Base-by-base conservation (phyloP, 2,113 vertebrate genomes). In the Larimichthys polyactis region DNA sequence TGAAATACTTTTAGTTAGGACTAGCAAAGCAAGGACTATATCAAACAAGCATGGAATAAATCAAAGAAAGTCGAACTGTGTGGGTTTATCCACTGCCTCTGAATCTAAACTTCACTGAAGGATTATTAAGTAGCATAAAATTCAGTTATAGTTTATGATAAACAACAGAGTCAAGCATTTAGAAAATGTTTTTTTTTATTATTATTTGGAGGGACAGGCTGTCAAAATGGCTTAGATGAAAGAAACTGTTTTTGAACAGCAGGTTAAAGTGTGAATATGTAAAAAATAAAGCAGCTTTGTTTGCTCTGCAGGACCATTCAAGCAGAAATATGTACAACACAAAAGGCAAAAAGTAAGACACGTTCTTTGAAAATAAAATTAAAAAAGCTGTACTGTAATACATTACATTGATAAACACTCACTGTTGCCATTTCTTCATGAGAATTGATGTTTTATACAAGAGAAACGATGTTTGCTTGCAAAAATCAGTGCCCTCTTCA, bases 141-240 rank as follows among this genome's bases (percentile, higher is more conserved):
- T 19, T 19, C 12, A 27, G 44, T 27, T 36, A 44, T 59, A 73
- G 15, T 9, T 75, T 29, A 71, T 36, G 11, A 88, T 63, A 87
- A 88, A 69, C 32, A 75, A 72, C 68, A 68, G 51, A 83, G 70
- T 69, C 75, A 78, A 81, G 62, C 2, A 76, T 85, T 87, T 94
- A 94, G 76, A 95, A 95, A 94, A 94, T 80, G 78, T 81, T 92
- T 90, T 91, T 88, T 90, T 79, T 87, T 90, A 96, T 97, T 96
- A 96, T 97, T 96, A 92, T 91, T 96, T 95, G 95, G 96, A 96
- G 96, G 95, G 96, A 96, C 95, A 95, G 96, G 96, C 95, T 95
- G 95, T 96, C 95, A 96, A 97, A 96, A 97, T 96, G 96, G 96
- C 96, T 96, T 94, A 85, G 91, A 97, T 97, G 95, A 97, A 96